Base-by-base conservation (phyloP, 2,888 invertebrate genomes). In the Cataglyphis livida region DNA sequence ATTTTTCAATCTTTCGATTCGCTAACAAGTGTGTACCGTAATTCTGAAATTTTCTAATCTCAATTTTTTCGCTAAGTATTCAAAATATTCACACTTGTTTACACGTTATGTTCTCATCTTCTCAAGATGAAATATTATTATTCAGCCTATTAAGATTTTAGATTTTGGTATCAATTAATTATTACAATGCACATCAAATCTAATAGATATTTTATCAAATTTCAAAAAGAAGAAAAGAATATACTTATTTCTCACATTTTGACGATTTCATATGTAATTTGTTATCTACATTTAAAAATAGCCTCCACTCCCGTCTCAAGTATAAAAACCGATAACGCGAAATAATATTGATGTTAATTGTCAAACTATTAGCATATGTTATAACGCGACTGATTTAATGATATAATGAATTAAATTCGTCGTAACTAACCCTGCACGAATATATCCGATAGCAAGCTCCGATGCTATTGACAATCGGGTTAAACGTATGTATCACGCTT, bases 311-410 rank as follows among this genome's bases (percentile, higher is more conserved):
- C n/a, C 6, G 18, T 48, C 48, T 48, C 18, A 5, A 1, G 6
- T 48, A 48, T 48, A 48, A 18, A 18, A 48, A 48, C 7, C 48
- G 6, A 51, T 51, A 15, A 41, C 15, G 41, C 3, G 3, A 71
- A 57, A 71, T 38, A 38, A 12, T 41, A 41, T 71, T 38, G 25
- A 71, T 25, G 1, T 57, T 71, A 41, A 18, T 25, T 71, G 38
- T 71, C 25, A 71, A 57, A 3, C 2, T 1, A 32, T 48, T 73
- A 73, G n/a, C 28, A 25, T 41, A 54, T 4, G 41, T 73, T 44
- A 62, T 62, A 44, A 74, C 15, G 1, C 44, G 61, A 41, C 7
- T 38, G 65, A 75, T 65, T 28, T 38, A 38, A 54, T 28, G 25
- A 25, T 51, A 21, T 62, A 25, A 25, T 21, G 1, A 62, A 18